A percentile compares a stretch with the other conserved stretches of the same genome.
Conservation (phyloP, 2,113 vertebrate genomes). For the Entomyzon cyanotis region DNA sequence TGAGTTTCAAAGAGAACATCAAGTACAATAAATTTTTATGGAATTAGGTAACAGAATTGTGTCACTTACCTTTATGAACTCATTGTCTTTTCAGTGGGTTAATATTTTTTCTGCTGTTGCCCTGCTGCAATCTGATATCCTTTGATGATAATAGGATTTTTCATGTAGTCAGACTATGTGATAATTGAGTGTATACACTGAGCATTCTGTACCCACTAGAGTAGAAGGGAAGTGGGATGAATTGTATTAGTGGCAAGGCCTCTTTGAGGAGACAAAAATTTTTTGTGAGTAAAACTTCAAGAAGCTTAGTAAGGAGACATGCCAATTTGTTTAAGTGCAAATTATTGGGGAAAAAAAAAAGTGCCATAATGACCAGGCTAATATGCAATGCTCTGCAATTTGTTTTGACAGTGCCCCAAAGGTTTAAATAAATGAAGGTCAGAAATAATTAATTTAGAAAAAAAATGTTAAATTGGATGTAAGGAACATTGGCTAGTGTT, state of each 20-base stretch:
- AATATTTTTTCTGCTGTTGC: background rate
- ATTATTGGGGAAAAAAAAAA: background rate
- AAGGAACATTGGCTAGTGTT: background rate
- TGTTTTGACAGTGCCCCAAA: background rate
- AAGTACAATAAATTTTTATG: background rate
- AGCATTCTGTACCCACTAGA: background rate
- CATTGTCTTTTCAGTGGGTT: background rate
- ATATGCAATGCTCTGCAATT: background rate
- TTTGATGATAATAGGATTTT: slow-evolving; percentile 2
- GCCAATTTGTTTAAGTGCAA: background rate
- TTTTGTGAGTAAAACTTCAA: background rate
- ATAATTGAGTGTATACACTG: background rate
- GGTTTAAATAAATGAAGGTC: background rate
- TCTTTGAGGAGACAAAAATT: background rate
- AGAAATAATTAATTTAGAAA: background rate
- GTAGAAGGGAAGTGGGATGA: background rate
- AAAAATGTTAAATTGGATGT: background rate
- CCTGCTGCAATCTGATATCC: background rate
- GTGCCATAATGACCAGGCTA: background rate
- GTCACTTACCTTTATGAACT: background rate
- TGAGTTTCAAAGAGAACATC: background rate
- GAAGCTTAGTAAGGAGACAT: background rate
- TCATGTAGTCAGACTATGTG: background rate
- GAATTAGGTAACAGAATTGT: background rate
- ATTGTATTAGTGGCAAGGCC: background rate